A percentile compares a stretch with the other conserved stretches of the same genome.
Conservation (phyloP, 2,888 invertebrate genomes). For the Cataglyphis rosenhaueri region DNA sequence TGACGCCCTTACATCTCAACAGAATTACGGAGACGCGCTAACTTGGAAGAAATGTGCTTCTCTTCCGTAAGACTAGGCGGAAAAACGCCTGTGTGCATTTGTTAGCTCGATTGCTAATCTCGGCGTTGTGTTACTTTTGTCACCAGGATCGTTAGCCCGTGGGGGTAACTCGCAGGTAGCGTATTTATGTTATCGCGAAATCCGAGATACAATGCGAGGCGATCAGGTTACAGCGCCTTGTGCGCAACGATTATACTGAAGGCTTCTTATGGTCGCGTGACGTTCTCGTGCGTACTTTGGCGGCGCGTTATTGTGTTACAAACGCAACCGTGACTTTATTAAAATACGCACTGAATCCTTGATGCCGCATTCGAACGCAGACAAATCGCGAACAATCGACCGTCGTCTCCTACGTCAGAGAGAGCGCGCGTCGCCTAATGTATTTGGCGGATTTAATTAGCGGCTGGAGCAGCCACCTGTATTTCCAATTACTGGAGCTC, state of each 20-base stretch:
- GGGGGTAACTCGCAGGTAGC: constrained; percentile 61
- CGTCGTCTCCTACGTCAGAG: constrained; percentile 32
- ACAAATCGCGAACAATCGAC: constrained; percentile 36
- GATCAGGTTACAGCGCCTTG: constrained; percentile 73
- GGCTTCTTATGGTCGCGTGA: constrained; percentile 70
- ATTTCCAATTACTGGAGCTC: not conserved
- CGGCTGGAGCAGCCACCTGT: not conserved
- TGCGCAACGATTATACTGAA: constrained; percentile 58
- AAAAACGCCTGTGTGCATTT: not conserved
- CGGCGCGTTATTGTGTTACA: constrained; percentile 14
- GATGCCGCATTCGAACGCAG: constrained; percentile 30
- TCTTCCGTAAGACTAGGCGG: not conserved
- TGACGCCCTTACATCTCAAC: not conserved
- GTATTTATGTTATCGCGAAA: constrained; percentile 79
- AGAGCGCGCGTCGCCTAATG: not conserved
- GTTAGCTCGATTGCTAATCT: constrained; percentile 36
- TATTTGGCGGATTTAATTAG: constrained; percentile 32
- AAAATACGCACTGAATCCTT: constrained; percentile 43
- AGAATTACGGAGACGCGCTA: not conserved
- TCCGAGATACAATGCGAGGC: constrained; percentile 77
- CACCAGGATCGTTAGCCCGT: constrained; percentile 70
- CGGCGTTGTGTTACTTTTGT: constrained; percentile 66
- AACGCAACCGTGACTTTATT: constrained; percentile 45
- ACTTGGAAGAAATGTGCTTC: not conserved
- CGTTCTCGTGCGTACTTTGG: constrained; percentile 45